Conservation (phyloP, 2,797 vertebrate species). For the Champsocephalus esox region DNA sequence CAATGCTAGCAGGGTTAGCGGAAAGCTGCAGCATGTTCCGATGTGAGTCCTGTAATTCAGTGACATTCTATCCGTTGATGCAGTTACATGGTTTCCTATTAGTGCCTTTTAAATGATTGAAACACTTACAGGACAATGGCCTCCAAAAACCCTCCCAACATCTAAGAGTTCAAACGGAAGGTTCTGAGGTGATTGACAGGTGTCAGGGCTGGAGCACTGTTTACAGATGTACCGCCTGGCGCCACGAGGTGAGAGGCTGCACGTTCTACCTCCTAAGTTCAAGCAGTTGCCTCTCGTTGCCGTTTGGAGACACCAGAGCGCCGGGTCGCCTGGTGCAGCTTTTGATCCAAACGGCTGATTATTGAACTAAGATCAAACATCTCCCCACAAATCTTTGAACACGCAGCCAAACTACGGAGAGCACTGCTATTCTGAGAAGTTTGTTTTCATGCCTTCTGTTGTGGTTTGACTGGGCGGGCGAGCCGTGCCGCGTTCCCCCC, state of each 20-base stretch:
- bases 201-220: not conserved
- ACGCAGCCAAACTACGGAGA: slow-evolving; percentile 75
- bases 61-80: not conserved
- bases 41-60: not conserved
- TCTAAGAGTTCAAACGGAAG: not conserved
- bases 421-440: slow-evolving; percentile 81
- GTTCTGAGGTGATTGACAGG: slow-evolving; percentile 21
- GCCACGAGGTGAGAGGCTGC: slow-evolving; percentile 5
- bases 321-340: slow-evolving; percentile 56
- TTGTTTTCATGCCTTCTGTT: slow-evolving; percentile 91
- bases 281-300: slow-evolving; percentile 61
- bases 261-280: slow-evolving; percentile 20
- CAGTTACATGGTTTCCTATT: slow-evolving; percentile 15
- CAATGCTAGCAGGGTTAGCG: not conserved
- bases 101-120: slow-evolving; percentile 29
- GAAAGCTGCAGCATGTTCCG: not conserved
- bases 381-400: slow-evolving; percentile 80
- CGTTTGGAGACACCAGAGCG: slow-evolving; percentile 72
- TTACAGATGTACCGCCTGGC: slow-evolving; percentile 5
- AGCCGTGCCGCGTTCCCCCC: slow-evolving; percentile 87
- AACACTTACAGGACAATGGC: too few species aligned
- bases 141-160: not conserved
- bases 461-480: slow-evolving; percentile 87
- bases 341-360: slow-evolving; percentile 73
- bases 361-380: slow-evolving; percentile 82